Evolutionary conservation across 2,888 invertebrate genomes (phyloP).

Genomic region (Alentia gelatinosa): DNA sequence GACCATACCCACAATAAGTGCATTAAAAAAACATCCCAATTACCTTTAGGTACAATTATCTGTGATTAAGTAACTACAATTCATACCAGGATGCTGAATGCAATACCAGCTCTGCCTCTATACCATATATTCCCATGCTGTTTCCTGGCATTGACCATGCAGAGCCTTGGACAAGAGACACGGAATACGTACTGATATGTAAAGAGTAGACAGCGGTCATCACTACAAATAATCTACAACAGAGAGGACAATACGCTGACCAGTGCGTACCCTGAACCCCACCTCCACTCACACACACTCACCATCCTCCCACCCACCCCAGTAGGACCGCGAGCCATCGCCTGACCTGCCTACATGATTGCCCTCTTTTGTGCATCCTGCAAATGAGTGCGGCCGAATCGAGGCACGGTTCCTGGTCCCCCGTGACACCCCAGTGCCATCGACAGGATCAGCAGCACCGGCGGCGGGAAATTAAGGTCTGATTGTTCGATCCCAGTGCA

Average conservation of each 20-base stretch:
- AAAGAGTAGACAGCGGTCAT: not conserved
- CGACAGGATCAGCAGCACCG: not conserved
- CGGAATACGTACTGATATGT: not conserved
- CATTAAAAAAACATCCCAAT: too few relatives aligned
- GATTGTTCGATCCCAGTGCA: not conserved
- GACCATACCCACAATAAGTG: too few relatives aligned
- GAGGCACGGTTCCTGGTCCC: not conserved
- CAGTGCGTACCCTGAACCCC: not conserved
- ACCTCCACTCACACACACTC: not conserved
- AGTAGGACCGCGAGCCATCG: not conserved
- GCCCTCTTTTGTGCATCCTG: not conserved
- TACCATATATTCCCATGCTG: too few relatives aligned
- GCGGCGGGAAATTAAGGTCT: conserved; percentile 15
- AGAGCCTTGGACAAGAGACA: too few relatives aligned
- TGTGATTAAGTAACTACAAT: too few relatives aligned
- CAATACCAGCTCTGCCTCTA: too few relatives aligned
- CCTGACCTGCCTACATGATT: conserved; percentile 22
- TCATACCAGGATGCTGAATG: too few relatives aligned
- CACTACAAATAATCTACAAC: not conserved
- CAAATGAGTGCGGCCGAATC: not conserved
- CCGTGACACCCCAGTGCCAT: not conserved
- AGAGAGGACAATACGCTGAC: not conserved
- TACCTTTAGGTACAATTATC: too few relatives aligned
- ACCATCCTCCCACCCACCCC: too few relatives aligned
- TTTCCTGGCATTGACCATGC: too few relatives aligned